Percentiles rank a stretch among this genome's conserved stretches.
Conservation (phyloP, 2,888 invertebrate genomes). For the Sussaba pulchella region DNA sequence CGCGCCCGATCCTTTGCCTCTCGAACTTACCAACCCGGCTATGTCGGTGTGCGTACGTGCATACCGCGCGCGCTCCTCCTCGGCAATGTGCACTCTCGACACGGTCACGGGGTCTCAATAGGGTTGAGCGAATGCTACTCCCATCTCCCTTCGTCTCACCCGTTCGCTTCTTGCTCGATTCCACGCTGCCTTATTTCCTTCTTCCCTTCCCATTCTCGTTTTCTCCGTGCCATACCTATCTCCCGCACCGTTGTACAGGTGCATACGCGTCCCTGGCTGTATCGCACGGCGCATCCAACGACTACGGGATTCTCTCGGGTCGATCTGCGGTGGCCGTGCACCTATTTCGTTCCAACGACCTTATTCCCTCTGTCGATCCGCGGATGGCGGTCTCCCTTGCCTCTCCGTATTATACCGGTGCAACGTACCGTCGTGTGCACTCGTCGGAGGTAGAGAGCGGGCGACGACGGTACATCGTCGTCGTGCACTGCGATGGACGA, state of each 20-base stretch:
- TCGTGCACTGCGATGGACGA: constrained; percentile 16
- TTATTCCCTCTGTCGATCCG: constrained; percentile 21
- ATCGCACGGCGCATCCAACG: constrained; percentile 41
- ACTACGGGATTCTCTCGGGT: constrained; percentile 40
- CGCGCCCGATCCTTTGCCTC: constrained; percentile 36
- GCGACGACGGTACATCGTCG: constrained; percentile 52
- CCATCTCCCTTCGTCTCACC: neutral
- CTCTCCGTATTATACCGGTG: constrained; percentile 28
- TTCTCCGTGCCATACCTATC: constrained; percentile 31
- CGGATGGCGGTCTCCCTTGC: neutral
- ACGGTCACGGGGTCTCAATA: constrained; percentile 48
- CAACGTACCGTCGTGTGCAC: constrained; percentile 1
- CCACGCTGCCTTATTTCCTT: constrained; percentile 16
- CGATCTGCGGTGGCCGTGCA: constrained; percentile 22
- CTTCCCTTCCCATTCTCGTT: neutral
- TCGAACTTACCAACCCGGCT: constrained; percentile 38
- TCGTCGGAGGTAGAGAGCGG: constrained; percentile 39
- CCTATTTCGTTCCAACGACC: constrained; percentile 54
- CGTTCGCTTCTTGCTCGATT: constrained; percentile 30
- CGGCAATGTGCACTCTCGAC: constrained; percentile 46
- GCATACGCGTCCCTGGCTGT: constrained; percentile 50
- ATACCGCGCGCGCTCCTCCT: constrained; percentile 13
- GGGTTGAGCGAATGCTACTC: constrained; percentile 33
- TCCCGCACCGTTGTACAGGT: constrained; percentile 38
- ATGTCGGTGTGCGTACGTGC: constrained; percentile 33